Evolutionary conservation across 2,888 invertebrate genomes (phyloP).

Genomic region (Penaeus monodon): DNA sequence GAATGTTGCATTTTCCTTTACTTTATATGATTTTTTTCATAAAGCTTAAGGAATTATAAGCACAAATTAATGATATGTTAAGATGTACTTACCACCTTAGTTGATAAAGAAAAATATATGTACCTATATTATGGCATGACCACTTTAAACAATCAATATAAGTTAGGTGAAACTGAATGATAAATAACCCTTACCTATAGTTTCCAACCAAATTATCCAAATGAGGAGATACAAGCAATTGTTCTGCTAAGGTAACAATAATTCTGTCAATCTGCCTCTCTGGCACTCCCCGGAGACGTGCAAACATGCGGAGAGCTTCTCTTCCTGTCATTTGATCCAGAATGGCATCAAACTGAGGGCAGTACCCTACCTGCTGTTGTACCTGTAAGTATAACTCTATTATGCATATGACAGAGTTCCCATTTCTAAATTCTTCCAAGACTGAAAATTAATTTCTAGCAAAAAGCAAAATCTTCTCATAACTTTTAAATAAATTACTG

Average conservation of each 20-base stretch:
- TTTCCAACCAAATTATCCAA: slow-evolving; percentile 60
- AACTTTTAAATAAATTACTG: too few relatives aligned
- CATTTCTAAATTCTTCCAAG: neutral
- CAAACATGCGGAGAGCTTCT: slow-evolving; percentile 78
- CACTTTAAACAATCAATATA: too few relatives aligned
- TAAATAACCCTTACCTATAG: slow-evolving; percentile 51
- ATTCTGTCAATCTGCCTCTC: slow-evolving; percentile 70
- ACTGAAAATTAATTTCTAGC: neutral
- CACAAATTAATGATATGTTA: too few relatives aligned
- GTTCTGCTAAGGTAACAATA: slow-evolving; percentile 72
- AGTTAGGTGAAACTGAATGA: too few relatives aligned
- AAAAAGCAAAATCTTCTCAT: neutral
- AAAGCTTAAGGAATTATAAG: too few relatives aligned
- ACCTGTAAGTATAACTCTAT: slow-evolving; percentile 66
- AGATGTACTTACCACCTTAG: too few relatives aligned
- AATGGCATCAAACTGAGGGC: slow-evolving; percentile 83
- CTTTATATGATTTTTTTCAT: neutral
- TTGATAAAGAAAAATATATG: too few relatives aligned
- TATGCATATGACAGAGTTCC: neutral
- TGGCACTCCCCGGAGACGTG: slow-evolving; percentile 76
- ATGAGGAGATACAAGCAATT: slow-evolving; percentile 71
- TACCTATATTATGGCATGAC: too few relatives aligned
- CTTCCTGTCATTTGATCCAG: slow-evolving; percentile 80
- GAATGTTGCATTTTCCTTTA: neutral
- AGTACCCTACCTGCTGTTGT: slow-evolving; percentile 75